These are phyloP conservation scores for Zaprionus obscuricornis DNA, from an alignment of 2,888 invertebrate genomes.

Conservation along the genomic window DNA sequence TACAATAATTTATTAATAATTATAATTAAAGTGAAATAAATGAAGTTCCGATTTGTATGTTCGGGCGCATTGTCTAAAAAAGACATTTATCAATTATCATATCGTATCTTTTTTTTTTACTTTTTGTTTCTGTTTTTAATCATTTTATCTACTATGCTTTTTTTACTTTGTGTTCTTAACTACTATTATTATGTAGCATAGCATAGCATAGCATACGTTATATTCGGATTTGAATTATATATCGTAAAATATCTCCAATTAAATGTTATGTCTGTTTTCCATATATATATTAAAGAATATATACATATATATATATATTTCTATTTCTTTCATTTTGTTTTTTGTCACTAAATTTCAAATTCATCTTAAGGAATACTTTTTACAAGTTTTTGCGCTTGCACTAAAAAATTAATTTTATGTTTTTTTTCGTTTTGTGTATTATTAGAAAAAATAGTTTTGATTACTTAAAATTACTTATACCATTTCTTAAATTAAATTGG, in stretches of 20 bases:
- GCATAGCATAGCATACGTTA: neutral
- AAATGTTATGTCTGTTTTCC: no score
- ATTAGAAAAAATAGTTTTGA: conserved; percentile 61
- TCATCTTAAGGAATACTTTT: conserved; percentile 70
- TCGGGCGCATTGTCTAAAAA: conserved; percentile 53
- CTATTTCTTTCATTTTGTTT: conserved; percentile 25
- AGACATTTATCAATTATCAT: conserved; percentile 51
- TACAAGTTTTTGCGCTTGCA: conserved; percentile 64
- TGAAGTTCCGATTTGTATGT: conserved; percentile 72
- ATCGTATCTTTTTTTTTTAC: conserved; percentile 9
- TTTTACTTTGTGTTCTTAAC: no score
- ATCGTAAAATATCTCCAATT: no score
- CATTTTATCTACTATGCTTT: no score
- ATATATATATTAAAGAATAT: no score
- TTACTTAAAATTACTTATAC: no score
- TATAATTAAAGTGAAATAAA: conserved; percentile 70
- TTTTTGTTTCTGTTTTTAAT: conserved; percentile 37
- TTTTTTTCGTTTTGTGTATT: conserved; percentile 13
- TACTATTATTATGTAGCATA: no score
- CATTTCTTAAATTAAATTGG: conserved; percentile 45
- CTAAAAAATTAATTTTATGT: conserved; percentile 47
- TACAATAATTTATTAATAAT: conserved; percentile 80
- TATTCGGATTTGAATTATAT: no score
- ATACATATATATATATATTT: no score
- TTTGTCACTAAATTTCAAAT: conserved; percentile 60